Base-by-base conservation (phyloP, 2,888 invertebrate species). In the Eristalis arbustorum region DNA sequence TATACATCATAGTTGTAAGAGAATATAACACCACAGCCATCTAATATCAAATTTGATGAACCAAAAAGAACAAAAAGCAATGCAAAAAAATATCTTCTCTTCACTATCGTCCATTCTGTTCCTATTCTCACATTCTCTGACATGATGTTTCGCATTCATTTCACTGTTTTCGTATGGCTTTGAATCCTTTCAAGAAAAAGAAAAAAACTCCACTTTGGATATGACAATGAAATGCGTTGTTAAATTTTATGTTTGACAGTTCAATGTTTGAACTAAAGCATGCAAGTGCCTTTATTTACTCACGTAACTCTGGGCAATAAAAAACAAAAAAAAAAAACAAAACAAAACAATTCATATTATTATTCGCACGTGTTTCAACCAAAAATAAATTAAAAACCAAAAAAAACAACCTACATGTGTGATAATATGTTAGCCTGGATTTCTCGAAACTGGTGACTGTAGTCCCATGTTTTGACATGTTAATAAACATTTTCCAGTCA, bases 261-360 rank as follows among this genome's bases (percentile, higher is more conserved):
- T 31, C 37, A 64, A 64, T 34, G 31, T 66, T 40, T 66, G 57
- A 28, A 74, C 59, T 66, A 66, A 74, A 64, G 34, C 57, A 64
- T 64, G n/a, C 64, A 74, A 66, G 74, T 75, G 74, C 74, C 74
- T 75, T 75, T 75, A 75, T 59, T 64, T 74, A 25, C 25, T 71
- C 61, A 40, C 61, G 74, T 75, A 59, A 75, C 18, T 66, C 42
- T 66, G 28, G 74, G 74, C 74, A 66, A 34, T 62, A 42, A 64
- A 31, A 25, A 25, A 25, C 1, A 2, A 25, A 25, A 25, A 25
- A 25, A 2, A 25, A 25, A 25, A 25, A 25, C 3, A 25, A 25
- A 25, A n/a, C n/a, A 2, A 25, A 56, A 6, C 14, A 42, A n/a
- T n/a, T 4, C 14, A 40, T 42, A 63, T 23, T 63, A 56, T 8